Conservation (phyloP, 1,140 invertebrate species). For the Zaprionus africanus region DNA sequence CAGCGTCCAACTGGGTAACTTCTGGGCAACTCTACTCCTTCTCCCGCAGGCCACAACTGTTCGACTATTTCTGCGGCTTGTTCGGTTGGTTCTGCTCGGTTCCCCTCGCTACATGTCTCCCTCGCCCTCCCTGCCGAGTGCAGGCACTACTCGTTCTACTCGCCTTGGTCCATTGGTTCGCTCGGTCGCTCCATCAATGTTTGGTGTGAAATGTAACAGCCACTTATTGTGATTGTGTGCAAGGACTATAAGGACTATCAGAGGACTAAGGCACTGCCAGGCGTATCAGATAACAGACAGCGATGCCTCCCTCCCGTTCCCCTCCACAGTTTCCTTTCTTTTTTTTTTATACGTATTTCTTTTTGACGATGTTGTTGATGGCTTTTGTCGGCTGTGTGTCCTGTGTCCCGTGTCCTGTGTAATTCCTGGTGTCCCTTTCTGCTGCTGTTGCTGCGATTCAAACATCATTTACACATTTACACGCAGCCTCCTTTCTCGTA, state of each 20-base stretch:
- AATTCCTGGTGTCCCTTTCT: slow-evolving; percentile 67
- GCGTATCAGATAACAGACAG: slow-evolving; percentile 60
- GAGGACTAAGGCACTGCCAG: slow-evolving; percentile 43
- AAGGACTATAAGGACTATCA: slow-evolving; percentile 5
- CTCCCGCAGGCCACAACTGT: slow-evolving; percentile 30
- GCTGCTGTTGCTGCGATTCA: slow-evolving; percentile 64
- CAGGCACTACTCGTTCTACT: neutral
- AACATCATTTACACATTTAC: slow-evolving; percentile 64
- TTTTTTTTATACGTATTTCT: slow-evolving; percentile 9
- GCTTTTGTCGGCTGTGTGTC: slow-evolving; percentile 31
- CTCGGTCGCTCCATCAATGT: slow-evolving; percentile 69
- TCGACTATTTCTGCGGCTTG: slow-evolving; percentile 52
- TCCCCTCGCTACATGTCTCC: slow-evolving; percentile 11
- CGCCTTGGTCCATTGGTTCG: slow-evolving; percentile 24
- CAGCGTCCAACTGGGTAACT: neutral
- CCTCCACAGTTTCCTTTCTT: slow-evolving; percentile 7
- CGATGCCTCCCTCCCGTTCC: slow-evolving; percentile 8
- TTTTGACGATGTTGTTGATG: slow-evolving; percentile 49
- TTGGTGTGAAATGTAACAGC: slow-evolving; percentile 80
- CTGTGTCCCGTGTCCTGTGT: slow-evolving; percentile 32
- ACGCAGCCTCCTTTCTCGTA: slow-evolving; percentile 29
- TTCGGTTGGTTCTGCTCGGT: slow-evolving; percentile 27
- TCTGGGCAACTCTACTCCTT: neutral
- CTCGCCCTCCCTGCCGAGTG: slow-evolving; percentile 4
- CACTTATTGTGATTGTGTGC: slow-evolving; percentile 77